These are phyloP conservation scores for Stegastes partitus DNA, from an alignment of 2,113 vertebrate genomes.

Conservation along the genomic window DNA sequence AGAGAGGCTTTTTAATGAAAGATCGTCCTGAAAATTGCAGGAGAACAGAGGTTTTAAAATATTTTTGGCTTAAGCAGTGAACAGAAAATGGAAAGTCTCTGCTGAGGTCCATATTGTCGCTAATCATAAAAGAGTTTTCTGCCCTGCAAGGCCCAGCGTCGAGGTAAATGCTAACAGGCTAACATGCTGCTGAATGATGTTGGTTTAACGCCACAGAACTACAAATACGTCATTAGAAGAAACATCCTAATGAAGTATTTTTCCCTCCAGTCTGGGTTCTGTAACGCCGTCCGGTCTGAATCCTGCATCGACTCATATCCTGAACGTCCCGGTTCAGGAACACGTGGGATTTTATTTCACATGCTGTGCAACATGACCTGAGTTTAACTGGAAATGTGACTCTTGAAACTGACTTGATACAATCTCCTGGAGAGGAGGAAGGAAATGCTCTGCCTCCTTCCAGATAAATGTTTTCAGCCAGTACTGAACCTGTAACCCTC, in stretches of 20 bases:
- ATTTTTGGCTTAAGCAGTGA: conserved; percentile 16
- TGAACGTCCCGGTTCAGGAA: not conserved
- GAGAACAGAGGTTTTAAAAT: conserved; percentile 3
- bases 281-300: not conserved
- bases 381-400: not conserved
- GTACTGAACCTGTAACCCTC: too few relatives aligned
- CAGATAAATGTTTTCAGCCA: not conserved
- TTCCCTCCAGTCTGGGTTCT: too few relatives aligned
- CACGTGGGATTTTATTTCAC: not conserved
- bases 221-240: too few relatives aligned
- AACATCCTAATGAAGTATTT: too few relatives aligned
- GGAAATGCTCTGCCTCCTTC: not conserved
- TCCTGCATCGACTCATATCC: not conserved
- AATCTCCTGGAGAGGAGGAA: not conserved
- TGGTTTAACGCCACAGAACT: too few relatives aligned
- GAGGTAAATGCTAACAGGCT: not conserved
- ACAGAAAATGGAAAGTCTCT: not conserved
- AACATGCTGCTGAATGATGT: too few relatives aligned
- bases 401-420: not conserved
- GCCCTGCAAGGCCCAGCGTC: not conserved
- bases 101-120: not conserved
- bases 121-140: not conserved
- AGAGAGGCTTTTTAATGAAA: not conserved
- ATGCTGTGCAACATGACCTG: not conserved
- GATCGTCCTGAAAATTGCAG: too few relatives aligned